Evolutionary conservation across 2,113 vertebrate species (phyloP), one percentile per base, ranked within the genome.

Genomic region (Todiramphus saurophagus): DNA sequence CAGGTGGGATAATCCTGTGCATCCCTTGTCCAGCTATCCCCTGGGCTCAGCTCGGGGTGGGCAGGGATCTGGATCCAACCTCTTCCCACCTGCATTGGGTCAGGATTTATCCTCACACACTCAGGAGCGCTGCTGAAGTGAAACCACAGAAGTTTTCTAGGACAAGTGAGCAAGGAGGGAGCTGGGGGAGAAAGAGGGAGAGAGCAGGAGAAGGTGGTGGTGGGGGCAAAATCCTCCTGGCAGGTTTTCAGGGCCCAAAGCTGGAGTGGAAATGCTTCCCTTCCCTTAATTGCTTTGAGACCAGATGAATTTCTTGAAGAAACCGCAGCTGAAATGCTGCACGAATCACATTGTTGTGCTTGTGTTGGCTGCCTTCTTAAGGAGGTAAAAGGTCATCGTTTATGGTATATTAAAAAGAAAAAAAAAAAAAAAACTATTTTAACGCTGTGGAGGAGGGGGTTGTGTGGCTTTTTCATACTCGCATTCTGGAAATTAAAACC

Each of bases 281-380:
- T 46, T 83, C 73, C 92, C 87, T 39, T 93, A 94, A 97, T 94
- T 94, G 95, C 96, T 69, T 58, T 2, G 80, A 69, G 96, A 82
- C 88, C 96, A 92, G 96, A 84, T 96, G 93, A 87, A 95, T 94
- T 96, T 96, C 92, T 64, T 85, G 81, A 96, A 94, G 92, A 87
- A 96, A 94, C 96, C 89, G 7, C 95, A 96, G 20, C 76, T 46
- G 91, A 87, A 95, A 69, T 2, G 83, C 95, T 58, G 96, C 91
- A 87, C 89, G 25, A 76, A 87, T 97, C 89, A 59, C 95, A 95
- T 69, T 87, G 93, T 75, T 41, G 91, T 93, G 95, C 96, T 97
- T 93, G 96, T 51, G 80, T 69, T 94, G 95, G 96, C 95, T 74
- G 96, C 90, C 48, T 59, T 37, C 62, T 48, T 15, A 90, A 96